Conservation (phyloP, 2,888 invertebrate species). For the Germaria angustata region DNA sequence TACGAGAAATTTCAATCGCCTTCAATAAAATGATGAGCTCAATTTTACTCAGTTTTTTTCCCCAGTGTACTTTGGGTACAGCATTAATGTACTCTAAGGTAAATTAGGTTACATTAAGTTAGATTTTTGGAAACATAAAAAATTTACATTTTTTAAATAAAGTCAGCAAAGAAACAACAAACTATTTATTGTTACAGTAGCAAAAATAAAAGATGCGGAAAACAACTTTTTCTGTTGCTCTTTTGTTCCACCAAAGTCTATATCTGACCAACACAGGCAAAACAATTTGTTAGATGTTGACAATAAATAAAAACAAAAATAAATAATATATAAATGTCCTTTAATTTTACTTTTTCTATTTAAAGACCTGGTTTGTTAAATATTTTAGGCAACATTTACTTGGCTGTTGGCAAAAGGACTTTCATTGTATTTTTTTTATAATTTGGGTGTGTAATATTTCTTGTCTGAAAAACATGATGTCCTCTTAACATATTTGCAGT, state of each 20-base stretch:
- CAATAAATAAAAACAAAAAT: not conserved
- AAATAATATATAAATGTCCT: slow-evolving; percentile 45
- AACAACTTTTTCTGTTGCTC: not conserved
- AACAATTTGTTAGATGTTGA: slow-evolving; percentile 18
- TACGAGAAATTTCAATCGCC: too few relatives aligned
- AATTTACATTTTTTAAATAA: slow-evolving; percentile 40
- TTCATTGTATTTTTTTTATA: not conserved
- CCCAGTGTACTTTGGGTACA: not conserved
- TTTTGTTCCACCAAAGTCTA: not conserved
- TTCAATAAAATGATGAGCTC: too few relatives aligned
- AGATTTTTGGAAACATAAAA: slow-evolving; percentile 39
- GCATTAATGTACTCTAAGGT: not conserved
- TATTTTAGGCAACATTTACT: slow-evolving; percentile 26
- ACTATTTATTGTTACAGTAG: not conserved
- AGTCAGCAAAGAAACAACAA: not conserved
- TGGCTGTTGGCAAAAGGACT: slow-evolving; percentile 27
- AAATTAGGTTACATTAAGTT: slow-evolving; percentile 61
- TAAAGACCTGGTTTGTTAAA: not conserved
- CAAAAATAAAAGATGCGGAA: not conserved
- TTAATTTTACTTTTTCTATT: not conserved
- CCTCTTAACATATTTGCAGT: not conserved
- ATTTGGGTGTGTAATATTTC: slow-evolving; percentile 8
- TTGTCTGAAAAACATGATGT: not conserved
- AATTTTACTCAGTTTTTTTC: not conserved
- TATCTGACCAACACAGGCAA: not conserved